Evolutionary conservation across 2,113 vertebrate genomes (phyloP), one percentile per base, ranked within the genome.

Genomic region (Genyomyrus donnyi): DNA sequence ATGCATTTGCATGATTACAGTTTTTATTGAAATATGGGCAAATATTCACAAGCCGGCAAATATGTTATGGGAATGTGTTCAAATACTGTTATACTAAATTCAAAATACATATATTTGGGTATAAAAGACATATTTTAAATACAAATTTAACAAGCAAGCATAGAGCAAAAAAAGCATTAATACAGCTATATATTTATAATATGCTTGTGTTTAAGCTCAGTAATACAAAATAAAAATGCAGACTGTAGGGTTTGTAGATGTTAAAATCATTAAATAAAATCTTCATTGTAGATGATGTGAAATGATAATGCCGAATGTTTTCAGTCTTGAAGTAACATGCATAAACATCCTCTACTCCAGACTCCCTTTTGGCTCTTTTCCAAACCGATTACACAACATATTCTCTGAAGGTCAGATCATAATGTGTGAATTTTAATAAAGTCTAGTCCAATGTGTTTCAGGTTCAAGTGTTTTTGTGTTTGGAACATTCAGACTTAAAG

Each of bases 101-200:
- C 90, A 94, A 93, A 94, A 93, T 31, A 10, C 92, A 50, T 94
- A 95, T 93, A 95, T 94, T 91, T 94, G 93, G 91, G 92, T 94
- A 94, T 93, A 95, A 95, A 93, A 94, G 93, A 94, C 95, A 95
- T 95, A 95, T 95, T 95, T 94, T 94, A 70, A 56, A 87, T 52
- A 87, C 50, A 62, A 45, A 53, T 39, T 89, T 85, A 87, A 50
- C 24, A 50, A 87, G 45, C 19, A 85, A 48, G 45, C 77, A 83
- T 42, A 45, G 42, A 83, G 39, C 5, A 19, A 45, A 45, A 83
- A 84, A 48, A 48, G 24, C n/a, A 24, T 24, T n/a, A 46, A 85
- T 84, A 19, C 24, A 85, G 21, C 39, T 46, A 48, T 24, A 85
- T 85, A 9, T 85, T 9, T 84, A 48, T 7, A 24, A 85, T 10